Conservation (phyloP, 2,888 invertebrate genomes). For the Drosophila fungiperda region DNA sequence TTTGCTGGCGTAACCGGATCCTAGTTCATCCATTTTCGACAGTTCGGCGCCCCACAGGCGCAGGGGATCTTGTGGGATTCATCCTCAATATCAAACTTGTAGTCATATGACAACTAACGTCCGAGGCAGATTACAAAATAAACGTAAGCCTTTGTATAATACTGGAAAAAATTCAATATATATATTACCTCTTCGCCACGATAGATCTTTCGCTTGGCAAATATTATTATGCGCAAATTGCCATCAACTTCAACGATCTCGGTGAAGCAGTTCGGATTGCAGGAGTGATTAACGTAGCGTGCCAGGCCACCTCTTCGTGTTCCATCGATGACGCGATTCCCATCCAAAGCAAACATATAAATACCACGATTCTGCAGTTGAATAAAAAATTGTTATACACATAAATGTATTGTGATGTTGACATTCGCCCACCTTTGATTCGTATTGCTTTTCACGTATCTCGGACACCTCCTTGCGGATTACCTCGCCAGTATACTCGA, state of each 20-base stretch:
- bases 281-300: conserved; percentile 99
- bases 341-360: conserved; percentile 99
- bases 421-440: conserved; percentile 86
- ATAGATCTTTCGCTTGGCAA: conserved; percentile 97
- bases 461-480: conserved; percentile 98
- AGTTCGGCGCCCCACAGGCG: conserved; percentile 99
- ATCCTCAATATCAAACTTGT: conserved; percentile 99
- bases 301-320: conserved; percentile 98
- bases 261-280: conserved; percentile 99
- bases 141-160: background rate
- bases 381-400: background rate
- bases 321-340: conserved; percentile 98
- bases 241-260: conserved; percentile 99
- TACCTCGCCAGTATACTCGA: conserved; percentile 99
- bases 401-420: background rate
- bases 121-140: conserved; percentile 61
- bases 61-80: conserved; percentile 99
- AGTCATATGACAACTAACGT: conserved; percentile 93
- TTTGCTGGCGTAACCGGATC: conserved; percentile 4
- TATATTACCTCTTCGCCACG: conserved; percentile 96
- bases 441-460: conserved; percentile 97
- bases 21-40: conserved; percentile 99
- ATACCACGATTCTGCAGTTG: conserved; percentile 94
- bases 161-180: background rate
- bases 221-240: conserved; percentile 98